A percentile compares a stretch with the other conserved stretches of the same genome.
These are phyloP conservation scores for Rhyacophila evoluta DNA, from an alignment of 2,888 invertebrate genomes.

Conservation along the genomic window DNA sequence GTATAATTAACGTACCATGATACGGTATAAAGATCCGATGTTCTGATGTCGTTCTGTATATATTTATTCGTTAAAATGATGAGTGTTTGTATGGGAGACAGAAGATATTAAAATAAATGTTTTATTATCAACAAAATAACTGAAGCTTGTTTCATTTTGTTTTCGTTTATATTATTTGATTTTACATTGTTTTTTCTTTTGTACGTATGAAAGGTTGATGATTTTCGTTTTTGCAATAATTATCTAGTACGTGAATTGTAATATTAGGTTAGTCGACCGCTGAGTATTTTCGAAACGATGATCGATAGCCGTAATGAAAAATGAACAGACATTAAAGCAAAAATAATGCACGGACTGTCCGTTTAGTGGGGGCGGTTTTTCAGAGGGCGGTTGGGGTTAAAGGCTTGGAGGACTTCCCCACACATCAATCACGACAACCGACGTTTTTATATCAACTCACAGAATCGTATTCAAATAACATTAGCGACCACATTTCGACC, in stretches of 20 bases:
- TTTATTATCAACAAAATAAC: slow-evolving; percentile 54
- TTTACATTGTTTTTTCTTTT: neutral
- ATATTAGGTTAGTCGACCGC: slow-evolving; percentile 4
- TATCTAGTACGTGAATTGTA: slow-evolving; percentile 2
- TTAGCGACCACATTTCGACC: slow-evolving; percentile 42
- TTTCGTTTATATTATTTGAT: slow-evolving; percentile 37
- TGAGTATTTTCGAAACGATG: slow-evolving; percentile 38
- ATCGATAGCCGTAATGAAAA: slow-evolving; percentile 50
- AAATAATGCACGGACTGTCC: slow-evolving; percentile 47
- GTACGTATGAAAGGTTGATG: slow-evolving; percentile 21
- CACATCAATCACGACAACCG: slow-evolving; percentile 53
- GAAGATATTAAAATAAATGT: slow-evolving; percentile 54
- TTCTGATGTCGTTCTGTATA: slow-evolving; percentile 54
- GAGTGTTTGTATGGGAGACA: slow-evolving; percentile 51
- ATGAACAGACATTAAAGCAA: slow-evolving; percentile 48
- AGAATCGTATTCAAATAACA: slow-evolving; percentile 54
- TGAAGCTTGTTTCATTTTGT: slow-evolving; percentile 51
- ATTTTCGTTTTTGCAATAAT: neutral
- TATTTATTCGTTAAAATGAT: slow-evolving; percentile 52
- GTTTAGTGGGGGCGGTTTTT: slow-evolving; percentile 39
- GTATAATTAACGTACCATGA: slow-evolving; percentile 52
- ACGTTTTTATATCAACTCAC: slow-evolving; percentile 54
- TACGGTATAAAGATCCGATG: slow-evolving; percentile 52
- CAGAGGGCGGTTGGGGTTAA: slow-evolving; percentile 23
- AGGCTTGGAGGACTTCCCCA: neutral